Evolutionary conservation across 1,140 invertebrate genomes (phyloP), one percentile per base, ranked within the genome.

Genomic region (Delia radicum): DNA sequence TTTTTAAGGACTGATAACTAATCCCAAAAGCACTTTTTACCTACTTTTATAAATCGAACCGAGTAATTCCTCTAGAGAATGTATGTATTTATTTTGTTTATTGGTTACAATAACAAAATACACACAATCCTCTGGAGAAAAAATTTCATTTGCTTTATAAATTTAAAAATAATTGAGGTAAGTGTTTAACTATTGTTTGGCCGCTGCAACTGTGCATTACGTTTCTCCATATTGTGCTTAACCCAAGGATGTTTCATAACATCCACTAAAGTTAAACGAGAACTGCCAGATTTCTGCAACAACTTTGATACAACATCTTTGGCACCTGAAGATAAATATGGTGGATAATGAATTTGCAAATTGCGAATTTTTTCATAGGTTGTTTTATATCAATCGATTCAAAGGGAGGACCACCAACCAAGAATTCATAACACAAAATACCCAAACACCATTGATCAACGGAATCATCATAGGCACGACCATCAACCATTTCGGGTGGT

Each of bases 361-460:
- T 87, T 89, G 27, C 89, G 88, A 78, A 99, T 99, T 81, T 92
- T 92, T 4, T 88, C 85, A 85, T 98, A 98, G 0, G 97, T 99
- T 77, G 92, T 92, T 75, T 94, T 91, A 74, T 88, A 3, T 89
- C 89, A 46, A 92, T 89, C 74, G 93, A 93, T 80, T 98, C 94
- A 85, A 99, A 99, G 21, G 98, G 97, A 15, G 97, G 96, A 74
- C 89, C 90, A 0, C 97, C 97, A 5, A 95, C 94, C 0, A 99
- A 88, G 87, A 99, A 97, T 88, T 99, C 98, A 84, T 97, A 99
- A 79, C 95, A 94, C 0, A 99, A 88, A 37, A 99, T 92, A 28
- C 98, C 98, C 55, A 99, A 88, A 86, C 95, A 96, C 96, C 96
- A 97, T 73, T 94, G 89, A 86, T 97, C 95, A 2, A 95, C 94